These are phyloP conservation scores for cattle (Bos taurus) DNA, from an alignment of 2,113 vertebrate species.

Conservation along the genomic window DNA sequence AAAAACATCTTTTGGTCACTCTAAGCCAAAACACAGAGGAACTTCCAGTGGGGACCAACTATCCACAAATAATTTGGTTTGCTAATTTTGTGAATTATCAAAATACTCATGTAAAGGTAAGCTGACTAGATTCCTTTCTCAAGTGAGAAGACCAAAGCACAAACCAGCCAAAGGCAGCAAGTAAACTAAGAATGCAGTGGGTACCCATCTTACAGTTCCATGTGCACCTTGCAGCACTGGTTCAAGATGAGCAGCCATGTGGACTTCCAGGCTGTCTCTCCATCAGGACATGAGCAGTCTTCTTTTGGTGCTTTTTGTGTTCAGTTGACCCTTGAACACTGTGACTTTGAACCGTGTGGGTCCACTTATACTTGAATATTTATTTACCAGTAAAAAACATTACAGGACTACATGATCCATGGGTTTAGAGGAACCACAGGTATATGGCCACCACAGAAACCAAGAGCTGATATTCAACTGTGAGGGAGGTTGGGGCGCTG, in stretches of 20 bases:
- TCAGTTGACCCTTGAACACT: not conserved
- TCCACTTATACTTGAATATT: not conserved
- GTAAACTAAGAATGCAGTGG: not conserved
- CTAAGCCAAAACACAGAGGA: not conserved
- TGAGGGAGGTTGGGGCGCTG: not conserved
- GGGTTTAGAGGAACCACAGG: not conserved
- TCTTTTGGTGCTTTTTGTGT: not conserved
- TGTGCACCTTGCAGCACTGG: not conserved
- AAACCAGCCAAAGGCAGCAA: not conserved
- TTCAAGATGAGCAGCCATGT: not conserved
- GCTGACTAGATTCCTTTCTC: not conserved
- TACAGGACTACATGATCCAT: not conserved
- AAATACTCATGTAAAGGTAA: not conserved
- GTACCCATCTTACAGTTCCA: not conserved
- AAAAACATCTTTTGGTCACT: not conserved
- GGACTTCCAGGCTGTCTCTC: not conserved
- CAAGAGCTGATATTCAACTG: not conserved
- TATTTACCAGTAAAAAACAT: not conserved
- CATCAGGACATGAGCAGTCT: not conserved
- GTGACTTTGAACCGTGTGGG: not conserved
- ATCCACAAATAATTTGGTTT: not conserved
- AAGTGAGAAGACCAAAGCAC: not conserved
- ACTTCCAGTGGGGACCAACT: not conserved
- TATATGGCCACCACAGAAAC: not conserved
- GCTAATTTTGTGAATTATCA: not conserved